Conservation (phyloP, 2,113 vertebrate genomes). For the Antechinus flavipes region DNA sequence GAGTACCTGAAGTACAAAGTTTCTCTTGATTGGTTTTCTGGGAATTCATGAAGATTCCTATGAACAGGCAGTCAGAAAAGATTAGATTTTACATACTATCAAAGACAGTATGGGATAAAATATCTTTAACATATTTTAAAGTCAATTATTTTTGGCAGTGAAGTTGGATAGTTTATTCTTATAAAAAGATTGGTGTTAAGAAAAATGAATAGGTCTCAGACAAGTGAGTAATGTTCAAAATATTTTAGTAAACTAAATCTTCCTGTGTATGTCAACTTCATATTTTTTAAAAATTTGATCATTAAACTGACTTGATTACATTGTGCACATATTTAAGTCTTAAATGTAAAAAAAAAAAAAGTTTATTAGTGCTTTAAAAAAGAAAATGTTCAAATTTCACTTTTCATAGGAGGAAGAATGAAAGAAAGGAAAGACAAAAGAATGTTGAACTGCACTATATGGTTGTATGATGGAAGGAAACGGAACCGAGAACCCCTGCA, state of each 20-base stretch:
- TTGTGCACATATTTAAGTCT: background rate
- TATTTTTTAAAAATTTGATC: constrained; percentile 35
- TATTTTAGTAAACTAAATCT: constrained; percentile 17
- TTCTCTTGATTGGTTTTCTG: constrained; percentile 17
- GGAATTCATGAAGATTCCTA: background rate
- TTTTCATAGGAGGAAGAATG: constrained; percentile 89
- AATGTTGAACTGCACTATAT: constrained; percentile 88
- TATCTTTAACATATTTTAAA: constrained; percentile 28
- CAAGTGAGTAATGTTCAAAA: constrained; percentile 15
- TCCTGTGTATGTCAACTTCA: background rate
- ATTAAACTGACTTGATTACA: constrained; percentile 16
- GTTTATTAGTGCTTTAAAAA: constrained; percentile 6
- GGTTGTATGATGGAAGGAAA: constrained; percentile 94
- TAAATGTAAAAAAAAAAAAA: background rate
- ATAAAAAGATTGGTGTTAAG: background rate
- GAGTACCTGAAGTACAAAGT: constrained; percentile 48
- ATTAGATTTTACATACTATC: constrained; percentile 7
- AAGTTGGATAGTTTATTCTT: constrained; percentile 12
- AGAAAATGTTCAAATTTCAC: constrained; percentile 23
- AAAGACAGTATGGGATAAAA: constrained; percentile 20
- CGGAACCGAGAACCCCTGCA: constrained; percentile 88
- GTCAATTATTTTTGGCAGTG: background rate
- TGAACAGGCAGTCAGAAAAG: background rate
- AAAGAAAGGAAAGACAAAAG: constrained; percentile 88
- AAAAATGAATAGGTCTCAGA: background rate